Base-by-base conservation (phyloP, 2,888 invertebrate species). In the Esperia sulphurella region DNA sequence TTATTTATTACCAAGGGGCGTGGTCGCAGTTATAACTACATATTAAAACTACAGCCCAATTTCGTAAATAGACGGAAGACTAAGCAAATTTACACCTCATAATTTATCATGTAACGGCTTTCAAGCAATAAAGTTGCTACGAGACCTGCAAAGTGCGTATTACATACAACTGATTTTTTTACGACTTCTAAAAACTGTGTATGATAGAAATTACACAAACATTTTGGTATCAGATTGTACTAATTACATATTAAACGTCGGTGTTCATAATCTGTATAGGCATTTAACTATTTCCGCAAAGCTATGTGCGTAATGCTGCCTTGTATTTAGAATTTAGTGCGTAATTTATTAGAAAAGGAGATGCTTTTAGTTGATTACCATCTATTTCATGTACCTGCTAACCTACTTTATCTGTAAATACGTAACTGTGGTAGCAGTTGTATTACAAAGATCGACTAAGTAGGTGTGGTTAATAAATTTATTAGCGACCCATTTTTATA, bases 31-130 rank as follows among this genome's bases (percentile, higher is more conserved):
- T 31, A 31, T 9, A n/a, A n/a, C 10, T 7, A 31, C 8, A 31
- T 31, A 31, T 31, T 9, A 31, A 31, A 9, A 2, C 31, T 31
- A 31, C 31, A 9, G 30, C 30, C 30, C 8, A 30, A 30, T 30
- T 30, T 30, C 30, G 30, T 38, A 40, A 31, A 48, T 28, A 41
- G 21, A 13, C 43, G 31, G 35, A 35, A 14, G 14, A 33, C 13
- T 12, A 28, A 44, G 14, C 44, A 35, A 35, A 44, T 44, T 48
- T 28, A 48, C 44, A 41, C 44, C 10, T 48, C 33, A 14, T 41
- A 44, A 48, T 40, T 21, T 43, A 10, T 31, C 4, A 29, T 38
- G 14, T 43, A 48, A 38, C 9, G 21, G 29, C 12, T 13, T 30
- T n/a, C 29, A 28, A 29, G 14, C 6, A 14, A 30, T 43, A 31